Conservation (phyloP, 2,113 vertebrate genomes). For the Reinhardtius hippoglossoides region DNA sequence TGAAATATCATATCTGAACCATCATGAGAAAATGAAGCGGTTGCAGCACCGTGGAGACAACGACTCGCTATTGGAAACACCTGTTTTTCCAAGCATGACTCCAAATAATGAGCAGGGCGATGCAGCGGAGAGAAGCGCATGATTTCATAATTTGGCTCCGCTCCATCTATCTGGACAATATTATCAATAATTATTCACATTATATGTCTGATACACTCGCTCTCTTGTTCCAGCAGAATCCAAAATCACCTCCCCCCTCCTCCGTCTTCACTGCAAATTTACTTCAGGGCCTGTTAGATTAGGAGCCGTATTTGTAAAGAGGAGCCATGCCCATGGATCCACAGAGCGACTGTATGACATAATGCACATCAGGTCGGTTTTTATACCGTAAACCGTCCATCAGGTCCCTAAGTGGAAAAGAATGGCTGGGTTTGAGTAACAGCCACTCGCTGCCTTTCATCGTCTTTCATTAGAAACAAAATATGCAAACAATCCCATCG, state of each 20-base stretch:
- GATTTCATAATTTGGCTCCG: constrained; percentile 82
- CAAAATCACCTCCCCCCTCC: not conserved
- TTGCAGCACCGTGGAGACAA: constrained; percentile 66
- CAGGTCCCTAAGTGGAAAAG: constrained; percentile 62
- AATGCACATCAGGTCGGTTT: constrained; percentile 55
- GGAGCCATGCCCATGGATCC: constrained; percentile 9
- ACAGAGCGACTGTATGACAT: constrained; percentile 40
- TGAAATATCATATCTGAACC: constrained; percentile 84
- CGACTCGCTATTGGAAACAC: constrained; percentile 81
- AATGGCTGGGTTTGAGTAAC: constrained; percentile 39
- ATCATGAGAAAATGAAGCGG: constrained; percentile 71
- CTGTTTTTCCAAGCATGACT: constrained; percentile 80
- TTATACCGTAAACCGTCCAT: constrained; percentile 54
- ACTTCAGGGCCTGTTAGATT: constrained; percentile 48
- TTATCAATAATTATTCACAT: constrained; percentile 79
- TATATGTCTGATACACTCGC: constrained; percentile 64
- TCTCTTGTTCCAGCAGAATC: not conserved
- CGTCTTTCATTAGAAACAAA: constrained; percentile 52
- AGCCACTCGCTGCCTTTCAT: constrained; percentile 49
- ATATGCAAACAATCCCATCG: constrained; percentile 53
- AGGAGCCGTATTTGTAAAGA: constrained; percentile 40
- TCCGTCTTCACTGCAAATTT: constrained; percentile 27
- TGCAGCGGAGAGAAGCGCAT: constrained; percentile 69
- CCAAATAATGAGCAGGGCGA: constrained; percentile 78
- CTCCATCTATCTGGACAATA: constrained; percentile 77